Percentiles rank a stretch among this genome's conserved stretches.
These are phyloP conservation scores for Oreochromis spilurus DNA, from an alignment of 2,113 vertebrate genomes.

Conservation along the genomic window DNA sequence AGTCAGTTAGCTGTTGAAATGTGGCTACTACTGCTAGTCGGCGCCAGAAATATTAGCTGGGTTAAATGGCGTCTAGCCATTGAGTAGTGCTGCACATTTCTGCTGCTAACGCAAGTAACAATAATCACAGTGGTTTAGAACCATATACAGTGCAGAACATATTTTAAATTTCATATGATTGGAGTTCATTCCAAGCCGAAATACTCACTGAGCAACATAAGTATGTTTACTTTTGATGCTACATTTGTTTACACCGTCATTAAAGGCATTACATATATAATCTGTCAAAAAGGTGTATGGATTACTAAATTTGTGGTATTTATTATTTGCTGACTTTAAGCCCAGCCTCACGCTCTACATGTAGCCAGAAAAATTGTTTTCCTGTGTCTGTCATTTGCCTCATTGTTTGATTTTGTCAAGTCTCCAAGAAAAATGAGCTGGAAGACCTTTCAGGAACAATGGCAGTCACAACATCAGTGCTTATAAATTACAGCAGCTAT, in stretches of 20 bases:
- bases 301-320: not conserved
- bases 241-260: not conserved
- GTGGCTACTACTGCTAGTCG: not conserved
- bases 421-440: not conserved
- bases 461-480: not conserved
- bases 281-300: no score
- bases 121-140: not conserved
- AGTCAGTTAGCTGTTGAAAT: not conserved
- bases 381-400: not conserved
- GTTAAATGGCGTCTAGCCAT: not conserved
- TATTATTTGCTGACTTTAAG: not conserved
- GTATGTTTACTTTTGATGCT: not conserved
- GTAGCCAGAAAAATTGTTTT: not conserved
- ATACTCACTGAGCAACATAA: not conserved
- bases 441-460: constrained; percentile 5
- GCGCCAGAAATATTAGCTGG: not conserved
- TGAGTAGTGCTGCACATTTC: not conserved
- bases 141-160: not conserved
- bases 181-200: not conserved
- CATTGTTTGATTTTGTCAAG: not conserved
- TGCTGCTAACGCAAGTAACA: not conserved
- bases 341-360: not conserved
- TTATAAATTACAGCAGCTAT: not conserved
- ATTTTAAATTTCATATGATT: not conserved
- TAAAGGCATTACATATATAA: not conserved